These are phyloP conservation scores for Vimba vimba DNA, from an alignment of 2,113 vertebrate species.

Conservation along the genomic window DNA sequence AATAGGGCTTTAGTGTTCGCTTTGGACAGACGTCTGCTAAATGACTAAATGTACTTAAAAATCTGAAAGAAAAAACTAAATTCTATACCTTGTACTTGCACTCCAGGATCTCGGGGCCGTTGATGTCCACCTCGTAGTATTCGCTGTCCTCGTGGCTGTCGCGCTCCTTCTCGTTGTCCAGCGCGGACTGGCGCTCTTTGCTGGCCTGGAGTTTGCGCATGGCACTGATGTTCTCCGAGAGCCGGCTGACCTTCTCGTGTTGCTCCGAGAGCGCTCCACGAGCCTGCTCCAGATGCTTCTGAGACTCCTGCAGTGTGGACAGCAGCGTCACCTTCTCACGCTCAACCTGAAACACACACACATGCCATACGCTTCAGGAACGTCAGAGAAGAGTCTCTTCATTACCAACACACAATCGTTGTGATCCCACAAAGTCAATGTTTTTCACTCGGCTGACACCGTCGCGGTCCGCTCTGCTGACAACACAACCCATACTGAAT, in stretches of 20 bases:
- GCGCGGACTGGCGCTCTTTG: conserved; percentile 93
- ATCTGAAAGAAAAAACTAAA: no score
- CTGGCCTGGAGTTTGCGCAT: conserved; percentile 92
- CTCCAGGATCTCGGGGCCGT: conserved; percentile 94
- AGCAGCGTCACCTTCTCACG: conserved; percentile 90
- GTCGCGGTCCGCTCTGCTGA: not conserved
- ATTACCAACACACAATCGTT: not conserved
- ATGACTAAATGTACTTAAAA: not conserved
- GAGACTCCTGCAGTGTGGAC: conserved; percentile 89
- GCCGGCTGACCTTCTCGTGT: conserved; percentile 88
- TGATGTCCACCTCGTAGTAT: conserved; percentile 98
- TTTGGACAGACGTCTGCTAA: no score
- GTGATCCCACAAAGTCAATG: not conserved
- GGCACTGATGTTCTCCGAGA: conserved; percentile 89
- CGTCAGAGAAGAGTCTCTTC: not conserved
- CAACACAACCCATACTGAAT: no score
- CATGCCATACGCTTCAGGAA: not conserved
- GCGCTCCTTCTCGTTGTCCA: conserved; percentile 93
- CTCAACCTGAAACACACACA: conserved; percentile 81
- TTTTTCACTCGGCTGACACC: not conserved
- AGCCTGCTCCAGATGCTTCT: conserved; percentile 93
- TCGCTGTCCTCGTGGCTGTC: conserved; percentile 96
- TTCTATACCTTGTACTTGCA: conserved; percentile 92
- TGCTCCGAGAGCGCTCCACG: conserved; percentile 89
- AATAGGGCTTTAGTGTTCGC: no score